Conservation (phyloP, 2,888 invertebrate genomes). For the Ametastegia equiseti region DNA sequence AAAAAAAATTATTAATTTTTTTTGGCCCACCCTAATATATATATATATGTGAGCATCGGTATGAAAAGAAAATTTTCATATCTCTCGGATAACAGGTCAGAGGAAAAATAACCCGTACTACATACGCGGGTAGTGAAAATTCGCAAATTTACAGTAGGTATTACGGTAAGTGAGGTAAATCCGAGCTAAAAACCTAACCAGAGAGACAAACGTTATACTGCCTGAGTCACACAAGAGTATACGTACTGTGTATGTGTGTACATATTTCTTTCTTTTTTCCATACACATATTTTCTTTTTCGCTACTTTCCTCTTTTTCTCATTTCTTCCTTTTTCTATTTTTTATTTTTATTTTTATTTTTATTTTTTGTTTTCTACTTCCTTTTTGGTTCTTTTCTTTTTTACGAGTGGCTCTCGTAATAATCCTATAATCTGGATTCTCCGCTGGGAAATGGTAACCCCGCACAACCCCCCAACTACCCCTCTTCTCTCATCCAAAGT, state of each 20-base stretch:
- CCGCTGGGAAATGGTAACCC: conserved; percentile 35
- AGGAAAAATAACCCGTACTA: background rate
- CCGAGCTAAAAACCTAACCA: background rate
- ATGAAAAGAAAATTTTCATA: too few species aligned
- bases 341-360: background rate
- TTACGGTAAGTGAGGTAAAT: background rate
- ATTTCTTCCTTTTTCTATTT: background rate
- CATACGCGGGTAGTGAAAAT: background rate
- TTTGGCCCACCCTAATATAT: too few species aligned
- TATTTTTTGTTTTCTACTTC: background rate
- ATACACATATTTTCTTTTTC: background rate
- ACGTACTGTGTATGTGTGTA: background rate
- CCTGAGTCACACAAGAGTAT: background rate
- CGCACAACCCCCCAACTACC: background rate
- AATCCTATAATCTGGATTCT: conserved; percentile 42
- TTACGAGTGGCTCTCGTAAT: conserved; percentile 40
- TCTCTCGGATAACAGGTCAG: too few species aligned
- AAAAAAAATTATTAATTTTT: too few species aligned
- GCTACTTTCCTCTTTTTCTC: background rate
- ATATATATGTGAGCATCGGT: too few species aligned
- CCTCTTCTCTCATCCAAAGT: conserved; percentile 26
- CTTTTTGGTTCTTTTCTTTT: background rate
- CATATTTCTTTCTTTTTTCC: background rate
- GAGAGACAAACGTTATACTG: background rate
- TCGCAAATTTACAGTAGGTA: background rate